These are phyloP conservation scores for Heliornis fulica DNA, from an alignment of 2,113 vertebrate genomes.

Conservation along the genomic window DNA sequence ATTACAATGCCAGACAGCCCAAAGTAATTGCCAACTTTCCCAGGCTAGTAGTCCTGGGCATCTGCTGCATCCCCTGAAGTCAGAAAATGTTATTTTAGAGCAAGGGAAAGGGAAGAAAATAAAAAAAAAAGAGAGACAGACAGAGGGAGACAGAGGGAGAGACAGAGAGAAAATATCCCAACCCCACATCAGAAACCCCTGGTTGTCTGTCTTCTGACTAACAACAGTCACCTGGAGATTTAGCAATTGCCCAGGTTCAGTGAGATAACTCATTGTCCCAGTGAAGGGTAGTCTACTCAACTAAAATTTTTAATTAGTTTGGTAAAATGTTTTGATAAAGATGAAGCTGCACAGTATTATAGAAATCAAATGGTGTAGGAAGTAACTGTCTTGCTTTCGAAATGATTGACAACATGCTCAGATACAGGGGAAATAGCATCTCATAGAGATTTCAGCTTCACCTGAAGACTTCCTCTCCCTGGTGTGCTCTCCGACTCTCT, in stretches of 20 bases:
- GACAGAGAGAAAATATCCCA: neutral
- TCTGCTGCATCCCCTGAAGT: neutral
- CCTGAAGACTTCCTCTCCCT: neutral
- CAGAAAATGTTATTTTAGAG: neutral
- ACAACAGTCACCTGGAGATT: neutral
- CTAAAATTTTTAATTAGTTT: neutral
- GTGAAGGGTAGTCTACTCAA: neutral
- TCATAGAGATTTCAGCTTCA: neutral
- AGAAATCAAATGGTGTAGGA: neutral
- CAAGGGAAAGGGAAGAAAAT: neutral
- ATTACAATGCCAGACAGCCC: neutral
- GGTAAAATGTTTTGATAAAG: neutral
- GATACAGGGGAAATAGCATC: neutral
- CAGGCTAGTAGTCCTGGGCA: neutral
- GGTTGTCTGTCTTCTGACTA: neutral
- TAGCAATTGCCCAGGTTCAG: neutral
- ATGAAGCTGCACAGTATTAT: neutral
- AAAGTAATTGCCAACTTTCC: neutral
- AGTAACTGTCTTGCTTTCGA: neutral
- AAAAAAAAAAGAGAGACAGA: neutral
- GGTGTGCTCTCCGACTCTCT: neutral
- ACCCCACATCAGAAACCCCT: accelerated
- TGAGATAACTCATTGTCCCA: neutral
- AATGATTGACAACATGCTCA: neutral
- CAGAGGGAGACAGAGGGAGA: neutral